Percentiles rank a stretch among this genome's conserved stretches.
Conservation (phyloP, 2,888 invertebrate species). For the Torymus tubicola region DNA sequence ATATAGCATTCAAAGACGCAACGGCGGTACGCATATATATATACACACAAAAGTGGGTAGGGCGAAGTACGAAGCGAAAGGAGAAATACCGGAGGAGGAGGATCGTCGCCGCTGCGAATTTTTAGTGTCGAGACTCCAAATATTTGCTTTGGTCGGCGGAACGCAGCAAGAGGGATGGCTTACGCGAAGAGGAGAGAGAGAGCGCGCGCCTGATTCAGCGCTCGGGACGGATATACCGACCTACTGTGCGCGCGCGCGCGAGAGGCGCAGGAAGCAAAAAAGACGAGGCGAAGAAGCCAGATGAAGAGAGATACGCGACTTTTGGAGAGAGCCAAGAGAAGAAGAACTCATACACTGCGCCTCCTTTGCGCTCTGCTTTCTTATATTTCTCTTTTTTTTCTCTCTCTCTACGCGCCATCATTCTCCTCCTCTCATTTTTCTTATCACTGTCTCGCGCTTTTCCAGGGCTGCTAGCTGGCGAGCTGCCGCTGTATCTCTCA, state of each 20-base stretch:
- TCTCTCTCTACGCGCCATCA: slow-evolving; percentile 29
- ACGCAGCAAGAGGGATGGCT: slow-evolving; percentile 39
- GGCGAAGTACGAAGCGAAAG: background rate
- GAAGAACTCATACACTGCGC: slow-evolving; percentile 62
- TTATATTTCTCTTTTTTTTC: slow-evolving; percentile 43
- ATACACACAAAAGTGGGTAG: slow-evolving; percentile 30
- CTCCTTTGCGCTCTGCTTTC: slow-evolving; percentile 54
- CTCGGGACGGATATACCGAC: slow-evolving; percentile 66
- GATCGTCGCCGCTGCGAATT: slow-evolving; percentile 64
- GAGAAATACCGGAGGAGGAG: no score
- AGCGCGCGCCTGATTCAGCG: slow-evolving; percentile 61
- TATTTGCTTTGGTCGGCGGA: slow-evolving; percentile 72
- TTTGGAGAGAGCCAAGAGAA: slow-evolving; percentile 56
- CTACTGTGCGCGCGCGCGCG: slow-evolving; percentile 34
- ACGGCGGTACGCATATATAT: slow-evolving; percentile 24
- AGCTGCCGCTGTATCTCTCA: slow-evolving; percentile 52
- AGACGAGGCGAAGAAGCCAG: slow-evolving; percentile 39
- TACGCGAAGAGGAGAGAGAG: background rate
- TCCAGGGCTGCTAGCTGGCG: slow-evolving; percentile 28
- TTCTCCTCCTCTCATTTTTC: slow-evolving; percentile 52
- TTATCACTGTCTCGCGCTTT: slow-evolving; percentile 53
- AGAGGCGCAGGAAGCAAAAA: slow-evolving; percentile 12
- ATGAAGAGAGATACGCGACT: slow-evolving; percentile 59
- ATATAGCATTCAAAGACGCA: slow-evolving; percentile 44
- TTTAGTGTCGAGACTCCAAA: slow-evolving; percentile 76